Percentiles rank a stretch among this genome's conserved stretches.
phyloP scores from a whole-genome alignment of 2,113 vertebrate genomes.

The Mobula hypostoma region DNA sequence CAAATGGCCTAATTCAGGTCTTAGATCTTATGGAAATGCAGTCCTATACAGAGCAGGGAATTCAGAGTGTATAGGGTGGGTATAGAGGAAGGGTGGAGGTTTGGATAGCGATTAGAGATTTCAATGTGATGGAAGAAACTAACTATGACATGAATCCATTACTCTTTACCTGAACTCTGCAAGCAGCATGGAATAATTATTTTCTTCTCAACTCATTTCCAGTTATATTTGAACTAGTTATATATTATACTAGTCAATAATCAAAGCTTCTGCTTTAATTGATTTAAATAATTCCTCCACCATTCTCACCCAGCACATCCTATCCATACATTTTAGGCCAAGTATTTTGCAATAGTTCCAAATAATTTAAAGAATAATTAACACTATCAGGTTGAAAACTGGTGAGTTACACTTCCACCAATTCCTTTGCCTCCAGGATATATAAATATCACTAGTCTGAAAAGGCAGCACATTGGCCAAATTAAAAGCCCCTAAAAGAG shows the following conservation, averaged over 20 bases:
- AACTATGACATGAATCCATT: no score
- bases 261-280: neutral
- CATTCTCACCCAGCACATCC: neutral
- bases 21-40: no score
- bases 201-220: neutral
- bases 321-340: neutral
- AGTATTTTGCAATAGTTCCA: neutral
- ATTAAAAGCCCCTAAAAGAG: no score
- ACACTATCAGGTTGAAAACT: neutral
- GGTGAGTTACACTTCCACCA: neutral
- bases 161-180: no score
- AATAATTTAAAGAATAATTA: neutral
- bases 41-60: no score
- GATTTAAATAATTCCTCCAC: neutral
- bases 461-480: neutral
- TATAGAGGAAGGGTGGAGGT: no score
- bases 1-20: no score
- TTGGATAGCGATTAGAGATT: no score
- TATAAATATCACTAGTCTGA: neutral
- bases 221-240: neutral
- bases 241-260: neutral
- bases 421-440: neutral
- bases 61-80: no score
- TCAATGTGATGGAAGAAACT: no score
- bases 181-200: neutral